Conservation (phyloP, 2,797 vertebrate species). For the Pangasius krempfi region DNA sequence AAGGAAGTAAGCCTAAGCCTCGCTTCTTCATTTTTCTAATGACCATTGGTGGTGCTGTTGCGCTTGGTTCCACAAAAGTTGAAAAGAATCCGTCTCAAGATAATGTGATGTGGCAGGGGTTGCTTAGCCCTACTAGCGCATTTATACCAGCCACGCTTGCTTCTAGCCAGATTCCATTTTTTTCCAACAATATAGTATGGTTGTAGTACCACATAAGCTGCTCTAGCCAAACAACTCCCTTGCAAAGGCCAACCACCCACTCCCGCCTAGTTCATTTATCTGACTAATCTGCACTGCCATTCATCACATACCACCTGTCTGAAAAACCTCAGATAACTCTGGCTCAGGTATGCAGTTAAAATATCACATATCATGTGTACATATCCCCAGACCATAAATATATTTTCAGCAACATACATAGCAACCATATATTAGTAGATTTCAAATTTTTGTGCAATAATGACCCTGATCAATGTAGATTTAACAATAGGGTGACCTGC, state of each 20-base stretch:
- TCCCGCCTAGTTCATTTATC: constrained; percentile 46
- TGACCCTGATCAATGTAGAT: neutral
- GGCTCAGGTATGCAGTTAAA: neutral
- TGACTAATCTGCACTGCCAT: constrained; percentile 57
- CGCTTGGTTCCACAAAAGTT: neutral
- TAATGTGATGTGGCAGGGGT: neutral
- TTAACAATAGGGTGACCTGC: neutral
- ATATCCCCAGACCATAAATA: neutral
- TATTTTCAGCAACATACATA: neutral
- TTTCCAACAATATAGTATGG: neutral
- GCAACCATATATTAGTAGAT: neutral
- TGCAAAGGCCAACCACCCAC: constrained; percentile 63
- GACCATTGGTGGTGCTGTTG: neutral
- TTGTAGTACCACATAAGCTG: neutral
- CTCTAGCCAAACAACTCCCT: constrained; percentile 16
- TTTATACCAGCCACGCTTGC: neutral
- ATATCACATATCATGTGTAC: neutral
- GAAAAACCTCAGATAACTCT: constrained; percentile 17
- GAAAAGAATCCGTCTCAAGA: neutral
- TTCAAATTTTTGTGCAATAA: neutral
- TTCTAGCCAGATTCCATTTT: neutral
- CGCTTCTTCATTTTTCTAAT: neutral
- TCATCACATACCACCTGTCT: constrained; percentile 54
- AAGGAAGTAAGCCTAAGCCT: neutral
- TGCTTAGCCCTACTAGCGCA: neutral